Evolutionary conservation across 2,888 invertebrate genomes (phyloP), one percentile per base, ranked within the genome.

Genomic region (Pimpla rufipes): DNA sequence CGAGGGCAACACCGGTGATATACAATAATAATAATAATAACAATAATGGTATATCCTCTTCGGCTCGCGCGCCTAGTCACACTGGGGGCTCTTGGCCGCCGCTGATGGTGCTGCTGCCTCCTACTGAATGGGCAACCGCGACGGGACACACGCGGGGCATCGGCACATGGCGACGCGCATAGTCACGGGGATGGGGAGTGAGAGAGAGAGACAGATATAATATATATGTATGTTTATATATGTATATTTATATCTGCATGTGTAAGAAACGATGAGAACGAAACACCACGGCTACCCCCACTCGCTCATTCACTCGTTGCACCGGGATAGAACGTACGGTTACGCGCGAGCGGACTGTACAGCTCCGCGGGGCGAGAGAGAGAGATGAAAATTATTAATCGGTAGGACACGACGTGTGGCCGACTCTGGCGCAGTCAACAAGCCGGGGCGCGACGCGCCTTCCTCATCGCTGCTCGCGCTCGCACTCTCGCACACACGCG

Each of bases 141-240:
- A 88, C 82, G 87, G 87, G 87, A 87, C 87, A 88, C 89, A 87
- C 90, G 88, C 89, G 89, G 85, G 87, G 86, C 80, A 73, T 81
- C 88, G 87, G 88, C 90, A 90, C 91, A 91, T 91, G 90, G 91
- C 90, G 88, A 88, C 84, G 18, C 23, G 37, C 52, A 45, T 40
- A 45, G 45, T 5, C 73, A 21, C 73, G 4, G 45, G 52, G 40
- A 40, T 40, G 13, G 50, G 71, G 16, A 35, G 11, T 5, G 29
- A 29, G 29, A 29, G 29, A 29, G 29, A 29, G 2, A 5, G 29
- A 29, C 29, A 29, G 29, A 29, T n/a, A n/a, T n/a, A n/a, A 52
- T 21, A 29, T n/a, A 57, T 35, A 59, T 59, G n/a, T 59, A 59
- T 16, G 2, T 35, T 1, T 52, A 21, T 52, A 21, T 52, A 7